A percentile compares a stretch with the other conserved stretches of the same genome.
Conservation (phyloP, 2,797 vertebrate species). For the Mormyrus hasselquistii region DNA sequence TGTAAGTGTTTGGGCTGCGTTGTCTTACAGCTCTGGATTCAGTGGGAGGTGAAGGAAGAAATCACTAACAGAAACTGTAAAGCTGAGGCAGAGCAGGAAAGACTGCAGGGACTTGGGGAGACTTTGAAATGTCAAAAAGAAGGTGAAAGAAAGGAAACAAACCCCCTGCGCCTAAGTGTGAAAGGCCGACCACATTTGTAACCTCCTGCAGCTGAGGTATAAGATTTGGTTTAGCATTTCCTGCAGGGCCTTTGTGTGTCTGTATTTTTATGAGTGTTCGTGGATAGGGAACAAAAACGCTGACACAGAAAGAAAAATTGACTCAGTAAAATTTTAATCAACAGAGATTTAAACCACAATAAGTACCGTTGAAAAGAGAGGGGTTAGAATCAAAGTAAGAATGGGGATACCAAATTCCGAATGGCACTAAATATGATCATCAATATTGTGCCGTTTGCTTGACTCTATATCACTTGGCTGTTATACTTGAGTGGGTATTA, state of each 20-base stretch:
- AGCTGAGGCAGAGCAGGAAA: slow-evolving; percentile 53
- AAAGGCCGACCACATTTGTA: slow-evolving; percentile 27
- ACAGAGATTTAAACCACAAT: background rate
- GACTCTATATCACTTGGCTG: background rate
- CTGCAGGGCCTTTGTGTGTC: slow-evolving; percentile 29
- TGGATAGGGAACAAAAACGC: background rate
- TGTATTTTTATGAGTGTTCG: background rate
- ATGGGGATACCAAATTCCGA: background rate
- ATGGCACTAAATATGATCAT: background rate
- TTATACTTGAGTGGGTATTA: background rate
- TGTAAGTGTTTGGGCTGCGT: slow-evolving; percentile 78
- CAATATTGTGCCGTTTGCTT: background rate
- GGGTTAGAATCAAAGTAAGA: background rate
- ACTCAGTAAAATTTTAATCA: slow-evolving; percentile 1
- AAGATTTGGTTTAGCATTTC: background rate
- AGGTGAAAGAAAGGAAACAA: slow-evolving; percentile 40
- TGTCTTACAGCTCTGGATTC: slow-evolving; percentile 66
- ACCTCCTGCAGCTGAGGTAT: slow-evolving; percentile 8
- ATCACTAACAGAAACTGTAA: slow-evolving; percentile 59
- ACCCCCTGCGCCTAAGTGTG: slow-evolving; percentile 30
- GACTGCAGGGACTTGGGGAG: slow-evolving; percentile 47
- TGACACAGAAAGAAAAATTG: background rate
- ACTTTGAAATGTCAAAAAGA: slow-evolving; percentile 53
- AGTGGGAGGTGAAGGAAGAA: slow-evolving; percentile 63
- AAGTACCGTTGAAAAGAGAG: background rate